Conservation (phyloP, 2,888 invertebrate species). For the Encarsia formosa region DNA sequence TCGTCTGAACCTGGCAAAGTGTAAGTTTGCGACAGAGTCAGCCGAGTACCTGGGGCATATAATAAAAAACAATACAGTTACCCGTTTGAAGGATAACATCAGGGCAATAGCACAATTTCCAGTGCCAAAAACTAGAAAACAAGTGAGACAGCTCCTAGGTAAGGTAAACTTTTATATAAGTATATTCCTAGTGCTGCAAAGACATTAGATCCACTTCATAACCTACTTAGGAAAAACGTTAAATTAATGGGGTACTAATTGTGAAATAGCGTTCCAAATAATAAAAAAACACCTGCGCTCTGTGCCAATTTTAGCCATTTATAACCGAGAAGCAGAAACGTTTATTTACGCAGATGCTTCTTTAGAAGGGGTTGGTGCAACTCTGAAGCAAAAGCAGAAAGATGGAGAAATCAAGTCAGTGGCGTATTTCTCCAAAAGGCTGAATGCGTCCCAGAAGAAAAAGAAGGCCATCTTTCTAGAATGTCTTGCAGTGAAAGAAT, state of each 20-base stretch:
- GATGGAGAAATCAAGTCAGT: constrained; percentile 27
- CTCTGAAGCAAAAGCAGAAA: constrained; percentile 31
- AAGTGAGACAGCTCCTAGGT: constrained; percentile 28
- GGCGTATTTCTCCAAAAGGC: constrained; percentile 27
- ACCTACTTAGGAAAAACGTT: neutral
- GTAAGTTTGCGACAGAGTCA: constrained; percentile 23
- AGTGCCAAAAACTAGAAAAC: constrained; percentile 17
- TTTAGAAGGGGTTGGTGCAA: constrained; percentile 31
- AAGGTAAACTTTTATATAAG: constrained; percentile 29
- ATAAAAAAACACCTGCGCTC: neutral
- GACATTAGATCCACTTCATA: neutral
- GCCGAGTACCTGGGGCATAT: constrained; percentile 14
- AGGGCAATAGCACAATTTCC: constrained; percentile 27
- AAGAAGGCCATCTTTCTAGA: constrained; percentile 30
- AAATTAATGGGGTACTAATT: neutral
- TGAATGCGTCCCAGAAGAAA: constrained; percentile 23
- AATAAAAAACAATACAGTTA: constrained; percentile 11
- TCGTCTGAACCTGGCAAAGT: constrained; percentile 30
- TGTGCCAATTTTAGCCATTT: neutral
- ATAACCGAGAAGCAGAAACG: neutral
- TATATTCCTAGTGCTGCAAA: neutral
- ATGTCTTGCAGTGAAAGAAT: constrained; percentile 30
- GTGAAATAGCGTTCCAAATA: neutral
- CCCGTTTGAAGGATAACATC: constrained; percentile 21
- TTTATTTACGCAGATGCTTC: constrained; percentile 35